phyloP scores from a whole-genome alignment of 2,888 invertebrate genomes.

The Morpho achilles region DNA sequence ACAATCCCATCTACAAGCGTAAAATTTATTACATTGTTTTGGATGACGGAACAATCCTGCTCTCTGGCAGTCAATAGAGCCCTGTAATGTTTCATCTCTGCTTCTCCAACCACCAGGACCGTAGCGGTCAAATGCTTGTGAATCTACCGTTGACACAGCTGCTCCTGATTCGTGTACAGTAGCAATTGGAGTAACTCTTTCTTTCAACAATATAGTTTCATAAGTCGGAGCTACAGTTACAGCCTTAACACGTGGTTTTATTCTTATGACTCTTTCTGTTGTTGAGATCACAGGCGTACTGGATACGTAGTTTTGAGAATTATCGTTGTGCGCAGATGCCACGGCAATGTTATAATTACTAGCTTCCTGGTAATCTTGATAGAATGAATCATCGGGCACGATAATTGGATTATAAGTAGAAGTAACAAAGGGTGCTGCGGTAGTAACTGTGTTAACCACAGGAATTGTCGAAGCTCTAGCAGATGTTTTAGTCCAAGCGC shows the following conservation, averaged over 20 bases:
- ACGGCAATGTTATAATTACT: slow-evolving; percentile 46
- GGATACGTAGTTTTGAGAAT: slow-evolving; percentile 48
- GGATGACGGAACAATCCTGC: slow-evolving; percentile 85
- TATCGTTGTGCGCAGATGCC: slow-evolving; percentile 39
- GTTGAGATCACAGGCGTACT: slow-evolving; percentile 52
- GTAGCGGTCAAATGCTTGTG: slow-evolving; percentile 78
- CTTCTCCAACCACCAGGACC: slow-evolving; percentile 81
- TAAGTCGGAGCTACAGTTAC: slow-evolving; percentile 68
- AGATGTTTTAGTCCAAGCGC: slow-evolving; percentile 49
- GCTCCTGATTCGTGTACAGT: slow-evolving; percentile 36
- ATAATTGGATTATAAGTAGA: slow-evolving; percentile 71
- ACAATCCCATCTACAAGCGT: slow-evolving; percentile 89
- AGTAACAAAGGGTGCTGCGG: slow-evolving; percentile 46
- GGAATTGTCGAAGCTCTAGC: slow-evolving; percentile 36
- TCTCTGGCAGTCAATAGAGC: slow-evolving; percentile 80
- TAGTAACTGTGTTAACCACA: slow-evolving; percentile 36
- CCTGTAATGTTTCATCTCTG: slow-evolving; percentile 79
- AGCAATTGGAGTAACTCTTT: slow-evolving; percentile 48
- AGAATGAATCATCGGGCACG: slow-evolving; percentile 70
- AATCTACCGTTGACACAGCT: slow-evolving; percentile 47
- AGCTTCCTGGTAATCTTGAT: slow-evolving; percentile 63
- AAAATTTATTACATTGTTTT: slow-evolving; percentile 89
- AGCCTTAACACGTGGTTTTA: slow-evolving; percentile 56
- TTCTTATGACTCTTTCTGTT: slow-evolving; percentile 51
- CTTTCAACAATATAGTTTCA: slow-evolving; percentile 56